Evolutionary conservation across 2,113 vertebrate species (phyloP).

Genomic region (Meles meles): DNA sequence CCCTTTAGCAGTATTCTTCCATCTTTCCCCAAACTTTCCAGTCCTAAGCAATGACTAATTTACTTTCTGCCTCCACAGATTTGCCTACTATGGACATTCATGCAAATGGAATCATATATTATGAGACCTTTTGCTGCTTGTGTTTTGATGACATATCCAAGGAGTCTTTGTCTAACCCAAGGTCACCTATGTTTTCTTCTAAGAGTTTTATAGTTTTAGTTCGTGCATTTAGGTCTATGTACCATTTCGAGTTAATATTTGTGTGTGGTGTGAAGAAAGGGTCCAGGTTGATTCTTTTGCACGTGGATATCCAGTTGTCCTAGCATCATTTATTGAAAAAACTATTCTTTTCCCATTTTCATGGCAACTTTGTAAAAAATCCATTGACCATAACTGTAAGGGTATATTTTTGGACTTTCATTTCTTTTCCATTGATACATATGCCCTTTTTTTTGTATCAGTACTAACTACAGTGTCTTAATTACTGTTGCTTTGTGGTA

Average conservation of each 20-base stretch:
- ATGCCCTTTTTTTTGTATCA: neutral
- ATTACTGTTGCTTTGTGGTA: neutral
- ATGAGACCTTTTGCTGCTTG: neutral
- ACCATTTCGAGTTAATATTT: neutral
- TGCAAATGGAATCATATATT: neutral
- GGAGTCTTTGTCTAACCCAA: neutral
- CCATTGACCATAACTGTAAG: neutral
- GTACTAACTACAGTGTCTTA: neutral
- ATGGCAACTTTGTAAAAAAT: neutral
- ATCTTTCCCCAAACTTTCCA: neutral
- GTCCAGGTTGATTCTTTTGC: neutral
- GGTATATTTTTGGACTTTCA: neutral
- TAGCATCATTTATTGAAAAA: neutral
- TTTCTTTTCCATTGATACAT: neutral
- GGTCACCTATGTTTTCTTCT: neutral
- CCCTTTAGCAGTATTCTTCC: neutral
- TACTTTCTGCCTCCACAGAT: neutral
- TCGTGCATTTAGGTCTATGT: neutral
- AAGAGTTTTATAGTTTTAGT: neutral
- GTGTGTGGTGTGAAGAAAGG: neutral
- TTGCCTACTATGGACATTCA: neutral
- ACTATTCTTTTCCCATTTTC: conserved; percentile 17
- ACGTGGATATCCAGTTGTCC: neutral
- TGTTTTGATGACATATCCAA: neutral
- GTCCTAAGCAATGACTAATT: neutral